Percentiles rank a stretch among this genome's conserved stretches.
Conservation (phyloP, 2,888 invertebrate species). For the Acanthosoma haemorrhoidale region DNA sequence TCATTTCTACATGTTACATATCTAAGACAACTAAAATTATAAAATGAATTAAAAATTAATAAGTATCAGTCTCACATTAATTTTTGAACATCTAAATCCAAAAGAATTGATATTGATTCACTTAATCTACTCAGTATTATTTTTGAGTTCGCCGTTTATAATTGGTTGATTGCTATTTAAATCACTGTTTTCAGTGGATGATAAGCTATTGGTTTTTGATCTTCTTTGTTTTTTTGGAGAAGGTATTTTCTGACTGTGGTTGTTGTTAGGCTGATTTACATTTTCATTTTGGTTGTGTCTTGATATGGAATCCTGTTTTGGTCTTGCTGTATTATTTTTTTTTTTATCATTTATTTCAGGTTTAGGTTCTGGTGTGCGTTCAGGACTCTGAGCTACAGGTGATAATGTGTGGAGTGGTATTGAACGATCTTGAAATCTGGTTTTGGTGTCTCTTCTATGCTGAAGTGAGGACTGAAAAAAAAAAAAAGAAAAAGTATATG, state of each 20-base stretch:
- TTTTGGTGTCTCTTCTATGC: background rate
- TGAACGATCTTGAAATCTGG: background rate
- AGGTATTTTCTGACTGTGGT: background rate
- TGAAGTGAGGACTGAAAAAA: background rate
- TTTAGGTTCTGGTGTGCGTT: conserved; percentile 15
- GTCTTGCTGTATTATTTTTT: background rate
- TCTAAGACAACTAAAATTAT: no score
- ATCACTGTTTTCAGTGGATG: background rate
- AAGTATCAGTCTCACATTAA: conserved; percentile 7
- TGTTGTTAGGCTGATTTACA: background rate
- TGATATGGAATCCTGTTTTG: background rate
- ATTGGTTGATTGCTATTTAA: background rate
- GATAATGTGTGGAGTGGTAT: conserved; percentile 21
- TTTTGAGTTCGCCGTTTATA: conserved; percentile 8
- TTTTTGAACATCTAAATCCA: background rate
- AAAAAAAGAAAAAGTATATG: background rate
- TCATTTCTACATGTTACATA: no score
- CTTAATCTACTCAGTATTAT: background rate
- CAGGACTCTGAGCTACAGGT: conserved; percentile 26
- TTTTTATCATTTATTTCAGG: background rate
- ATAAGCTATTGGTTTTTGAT: background rate
- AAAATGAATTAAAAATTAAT: background rate
- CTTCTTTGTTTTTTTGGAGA: conserved; percentile 15
- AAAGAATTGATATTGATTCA: background rate
- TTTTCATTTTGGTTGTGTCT: background rate